A percentile compares a stretch with the other conserved stretches of the same genome.
These are phyloP conservation scores for Platynereis dumerilii DNA, from an alignment of 2,888 invertebrate species.

Conservation along the genomic window DNA sequence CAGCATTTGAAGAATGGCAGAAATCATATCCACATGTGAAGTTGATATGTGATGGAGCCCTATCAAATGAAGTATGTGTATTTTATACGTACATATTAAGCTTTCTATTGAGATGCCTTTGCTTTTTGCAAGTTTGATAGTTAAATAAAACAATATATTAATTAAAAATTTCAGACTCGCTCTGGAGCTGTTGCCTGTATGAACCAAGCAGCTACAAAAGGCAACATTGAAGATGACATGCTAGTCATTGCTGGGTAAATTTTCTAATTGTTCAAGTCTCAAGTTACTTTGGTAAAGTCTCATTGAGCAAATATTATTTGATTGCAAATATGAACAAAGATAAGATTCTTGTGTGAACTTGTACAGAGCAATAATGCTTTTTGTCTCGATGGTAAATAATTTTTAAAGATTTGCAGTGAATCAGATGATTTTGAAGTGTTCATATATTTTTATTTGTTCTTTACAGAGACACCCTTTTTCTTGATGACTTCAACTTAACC, in stretches of 20 bases:
- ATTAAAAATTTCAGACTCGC: conserved; percentile 17
- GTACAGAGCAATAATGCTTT: too few relatives aligned
- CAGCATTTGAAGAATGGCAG: conserved; percentile 30
- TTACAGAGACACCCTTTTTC: conserved; percentile 36
- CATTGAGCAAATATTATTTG: too few relatives aligned
- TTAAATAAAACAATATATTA: too few relatives aligned
- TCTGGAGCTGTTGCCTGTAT: conserved; percentile 34
- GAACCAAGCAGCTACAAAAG: conserved; percentile 19
- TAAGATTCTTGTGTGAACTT: too few relatives aligned
- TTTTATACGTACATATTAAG: too few relatives aligned
- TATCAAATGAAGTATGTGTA: conserved; percentile 36
- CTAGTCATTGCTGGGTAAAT: conserved; percentile 35
- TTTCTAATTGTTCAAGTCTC: not conserved
- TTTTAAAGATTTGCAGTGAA: too few relatives aligned
- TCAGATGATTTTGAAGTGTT: too few relatives aligned
- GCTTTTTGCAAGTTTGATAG: too few relatives aligned
- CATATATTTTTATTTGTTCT: not conserved
- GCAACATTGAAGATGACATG: conserved; percentile 26
- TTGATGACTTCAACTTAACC: conserved; percentile 31
- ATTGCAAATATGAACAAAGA: too few relatives aligned
- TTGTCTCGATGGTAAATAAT: too few relatives aligned
- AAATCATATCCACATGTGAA: conserved; percentile 23
- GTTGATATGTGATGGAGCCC: conserved; percentile 27
- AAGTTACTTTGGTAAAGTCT: not conserved
- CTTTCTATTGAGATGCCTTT: too few relatives aligned